phyloP scores from a whole-genome alignment of 2,797 vertebrate genomes.

The Tauraco hartlaubi region DNA sequence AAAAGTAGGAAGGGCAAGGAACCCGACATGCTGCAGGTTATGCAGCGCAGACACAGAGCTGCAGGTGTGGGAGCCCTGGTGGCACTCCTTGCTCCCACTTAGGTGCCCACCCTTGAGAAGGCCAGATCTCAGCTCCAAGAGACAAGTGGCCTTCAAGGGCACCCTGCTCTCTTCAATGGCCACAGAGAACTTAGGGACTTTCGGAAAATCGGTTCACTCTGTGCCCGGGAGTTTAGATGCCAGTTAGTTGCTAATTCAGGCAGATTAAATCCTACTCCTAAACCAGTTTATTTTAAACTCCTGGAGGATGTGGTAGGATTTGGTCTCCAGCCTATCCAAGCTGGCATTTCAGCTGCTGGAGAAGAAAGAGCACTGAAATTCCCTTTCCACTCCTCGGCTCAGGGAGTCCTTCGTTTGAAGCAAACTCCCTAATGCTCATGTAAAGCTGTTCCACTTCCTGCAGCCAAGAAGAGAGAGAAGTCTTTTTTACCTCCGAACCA shows the following conservation, averaged over 20 bases:
- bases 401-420: neutral
- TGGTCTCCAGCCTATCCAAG: neutral
- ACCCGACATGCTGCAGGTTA: accelerated
- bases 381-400: neutral
- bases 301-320: neutral
- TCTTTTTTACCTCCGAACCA: neutral
- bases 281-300: neutral
- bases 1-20: neutral
- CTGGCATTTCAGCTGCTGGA: neutral
- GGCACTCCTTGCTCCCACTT: accelerated
- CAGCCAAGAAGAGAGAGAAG: neutral
- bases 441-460: neutral
- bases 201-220: neutral
- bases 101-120: neutral
- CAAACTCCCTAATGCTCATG: neutral
- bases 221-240: neutral
- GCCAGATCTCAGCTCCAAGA: neutral
- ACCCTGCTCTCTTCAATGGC: neutral
- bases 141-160: neutral
- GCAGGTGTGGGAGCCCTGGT: neutral
- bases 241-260: neutral
- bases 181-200: neutral
- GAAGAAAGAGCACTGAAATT: neutral
- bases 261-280: slow-evolving; percentile 7
- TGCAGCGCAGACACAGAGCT: neutral